A percentile compares a stretch with the other conserved stretches of the same genome.
phyloP scores from a whole-genome alignment of 2,888 invertebrate genomes.

The Volucella zonaria region DNA sequence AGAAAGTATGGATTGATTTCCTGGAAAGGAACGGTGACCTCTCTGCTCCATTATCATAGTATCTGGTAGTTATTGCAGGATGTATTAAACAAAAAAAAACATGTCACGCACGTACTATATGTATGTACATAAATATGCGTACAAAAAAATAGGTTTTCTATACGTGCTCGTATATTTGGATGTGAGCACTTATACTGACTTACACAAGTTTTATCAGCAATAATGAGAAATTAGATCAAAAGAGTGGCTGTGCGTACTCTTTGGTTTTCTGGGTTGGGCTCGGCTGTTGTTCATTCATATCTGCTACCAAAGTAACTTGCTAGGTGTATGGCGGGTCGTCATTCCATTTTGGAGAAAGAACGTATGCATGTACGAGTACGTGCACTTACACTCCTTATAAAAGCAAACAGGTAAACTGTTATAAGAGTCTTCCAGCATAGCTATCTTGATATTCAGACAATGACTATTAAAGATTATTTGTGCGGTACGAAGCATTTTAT shows the following conservation, averaged over 20 bases:
- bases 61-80: too few relatives aligned
- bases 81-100: too few relatives aligned
- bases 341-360: constrained; percentile 63
- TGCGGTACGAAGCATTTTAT: not conserved
- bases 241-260: constrained; percentile 3
- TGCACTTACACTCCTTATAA: constrained; percentile 63
- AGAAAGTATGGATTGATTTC: constrained; percentile 52
- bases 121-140: constrained; percentile 9
- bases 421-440: constrained; percentile 61
- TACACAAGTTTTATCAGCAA: constrained; percentile 43
- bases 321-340: constrained; percentile 41
- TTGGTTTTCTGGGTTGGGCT: constrained; percentile 18
- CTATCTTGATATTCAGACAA: constrained; percentile 68
- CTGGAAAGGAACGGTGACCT: constrained; percentile 35
- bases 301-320: constrained; percentile 40
- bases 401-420: constrained; percentile 63
- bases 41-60: not conserved
- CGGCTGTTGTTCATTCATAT: too few relatives aligned
- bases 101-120: constrained; percentile 7
- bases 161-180: constrained; percentile 19
- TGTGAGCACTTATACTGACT: not conserved
- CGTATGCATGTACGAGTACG: constrained; percentile 17
- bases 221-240: constrained; percentile 65
- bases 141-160: constrained; percentile 50
- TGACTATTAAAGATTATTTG: constrained; percentile 67